These are phyloP conservation scores for Sceloporus undulatus DNA, from an alignment of 2,113 vertebrate species.

Conservation along the genomic window DNA sequence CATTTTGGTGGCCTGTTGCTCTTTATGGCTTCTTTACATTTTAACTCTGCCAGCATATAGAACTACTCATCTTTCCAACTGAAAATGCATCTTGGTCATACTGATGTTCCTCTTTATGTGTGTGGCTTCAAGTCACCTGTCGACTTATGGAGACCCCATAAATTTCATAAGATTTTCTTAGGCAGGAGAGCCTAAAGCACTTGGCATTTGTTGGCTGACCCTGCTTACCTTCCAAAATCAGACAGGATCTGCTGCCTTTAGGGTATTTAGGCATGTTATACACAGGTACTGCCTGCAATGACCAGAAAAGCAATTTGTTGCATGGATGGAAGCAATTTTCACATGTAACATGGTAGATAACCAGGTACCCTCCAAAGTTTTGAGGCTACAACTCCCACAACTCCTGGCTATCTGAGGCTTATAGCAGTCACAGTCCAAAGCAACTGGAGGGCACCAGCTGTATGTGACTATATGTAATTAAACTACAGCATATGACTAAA, in stretches of 20 bases:
- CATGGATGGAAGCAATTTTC: not conserved
- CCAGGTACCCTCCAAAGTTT: no score
- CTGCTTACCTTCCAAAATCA: no score
- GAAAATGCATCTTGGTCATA: not conserved
- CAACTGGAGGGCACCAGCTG: not conserved
- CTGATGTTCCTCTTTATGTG: not conserved
- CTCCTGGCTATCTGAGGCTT: no score
- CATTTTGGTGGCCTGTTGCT: not conserved
- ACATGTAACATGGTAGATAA: no score
- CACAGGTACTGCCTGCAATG: not conserved
- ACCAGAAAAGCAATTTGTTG: not conserved
- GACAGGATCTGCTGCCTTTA: no score
- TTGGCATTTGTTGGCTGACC: no score
- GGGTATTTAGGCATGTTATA: not conserved
- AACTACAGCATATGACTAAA: not conserved
- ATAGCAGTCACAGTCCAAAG: not conserved
- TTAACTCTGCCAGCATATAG: not conserved
- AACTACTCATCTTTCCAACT: not conserved
- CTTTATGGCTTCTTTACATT: not conserved
- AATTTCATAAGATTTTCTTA: no score
- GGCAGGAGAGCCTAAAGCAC: no score
- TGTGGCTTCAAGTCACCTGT: no score
- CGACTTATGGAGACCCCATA: no score
- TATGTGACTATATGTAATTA: not conserved
- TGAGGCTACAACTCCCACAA: not conserved